Evolutionary conservation across 2,888 invertebrate genomes (phyloP), one percentile per base, ranked within the genome.

Genomic region (Pachliopta kotzebuea): DNA sequence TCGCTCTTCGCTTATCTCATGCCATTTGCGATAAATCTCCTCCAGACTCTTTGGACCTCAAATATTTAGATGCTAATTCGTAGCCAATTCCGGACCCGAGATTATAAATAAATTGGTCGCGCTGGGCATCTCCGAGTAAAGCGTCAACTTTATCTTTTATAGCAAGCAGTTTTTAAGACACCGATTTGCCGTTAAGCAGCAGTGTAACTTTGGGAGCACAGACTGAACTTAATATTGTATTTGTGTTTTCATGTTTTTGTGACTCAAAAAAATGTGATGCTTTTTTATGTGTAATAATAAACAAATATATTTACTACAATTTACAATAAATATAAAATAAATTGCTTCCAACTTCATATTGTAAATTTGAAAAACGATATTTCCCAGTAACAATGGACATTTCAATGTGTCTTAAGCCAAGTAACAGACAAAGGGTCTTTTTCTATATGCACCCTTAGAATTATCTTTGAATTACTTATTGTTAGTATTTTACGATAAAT

Each of bases 41-140:
- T 78, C 85, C 82, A 83, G 81, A 76, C 84, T 87, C 83, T 86
- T 84, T 84, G 88, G 89, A 90, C 90, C 83, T 91, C 86, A 89
- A 91, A 90, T 91, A 91, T 91, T 91, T 88, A 91, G 88, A 91
- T 90, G 89, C 85, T 91, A 90, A 90, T 91, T 90, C 89, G 84
- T 88, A 87, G 88, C 81, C 87, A 86, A 88, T 90, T 86, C 84
- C 80, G 86, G 85, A 84, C 84, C 86, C 85, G 86, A 90, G 90
- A 90, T 90, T 90, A 90, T 90, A 88, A 89, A 89, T 89, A 90
- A 90, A 88, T 86, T 83, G 86, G 78, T 79, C 76, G 77, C 74
- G 72, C 80, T 77, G 83, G 80, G 81, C 83, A 84, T 87, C 84
- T 85, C 84, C 82, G 78, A 75, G 77, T 76, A 74, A 75, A 74